Conservation (phyloP, 2,113 vertebrate genomes). For the Oplegnathus fasciatus region DNA sequence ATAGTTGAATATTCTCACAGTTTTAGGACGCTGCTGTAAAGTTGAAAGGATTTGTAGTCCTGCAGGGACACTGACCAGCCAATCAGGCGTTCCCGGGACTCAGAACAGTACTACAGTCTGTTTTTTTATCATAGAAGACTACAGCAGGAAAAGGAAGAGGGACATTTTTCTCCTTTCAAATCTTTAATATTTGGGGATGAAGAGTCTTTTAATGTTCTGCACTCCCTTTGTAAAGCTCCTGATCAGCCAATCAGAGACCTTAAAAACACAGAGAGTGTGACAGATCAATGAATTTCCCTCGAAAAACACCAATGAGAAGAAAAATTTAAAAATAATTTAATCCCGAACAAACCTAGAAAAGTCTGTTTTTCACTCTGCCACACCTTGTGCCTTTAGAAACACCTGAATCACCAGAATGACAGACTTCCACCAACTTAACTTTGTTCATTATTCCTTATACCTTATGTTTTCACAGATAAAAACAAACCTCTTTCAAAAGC, state of each 20-base stretch:
- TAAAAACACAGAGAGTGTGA: neutral
- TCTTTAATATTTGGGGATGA: neutral
- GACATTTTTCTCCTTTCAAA: neutral
- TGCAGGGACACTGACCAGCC: constrained; percentile 60
- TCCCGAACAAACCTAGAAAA: neutral
- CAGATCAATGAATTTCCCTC: neutral
- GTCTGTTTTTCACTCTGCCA: constrained; percentile 27
- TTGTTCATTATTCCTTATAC: neutral
- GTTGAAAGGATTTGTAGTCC: neutral
- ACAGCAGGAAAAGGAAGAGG: neutral
- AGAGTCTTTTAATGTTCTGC: neutral
- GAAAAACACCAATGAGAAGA: neutral
- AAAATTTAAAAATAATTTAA: neutral
- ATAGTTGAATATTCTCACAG: neutral
- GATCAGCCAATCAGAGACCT: constrained; percentile 50
- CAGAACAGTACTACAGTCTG: neutral
- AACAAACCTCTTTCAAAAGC: neutral
- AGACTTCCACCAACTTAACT: neutral
- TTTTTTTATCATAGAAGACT: neutral
- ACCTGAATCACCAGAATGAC: constrained; percentile 1
- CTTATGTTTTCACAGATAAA: neutral
- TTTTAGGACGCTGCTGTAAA: neutral
- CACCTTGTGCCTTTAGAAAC: constrained; percentile 56
- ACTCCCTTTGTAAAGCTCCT: neutral
- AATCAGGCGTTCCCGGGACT: constrained; percentile 56